phyloP scores from a whole-genome alignment of 2,888 invertebrate species.

The Eubasilissa splendida region DNA sequence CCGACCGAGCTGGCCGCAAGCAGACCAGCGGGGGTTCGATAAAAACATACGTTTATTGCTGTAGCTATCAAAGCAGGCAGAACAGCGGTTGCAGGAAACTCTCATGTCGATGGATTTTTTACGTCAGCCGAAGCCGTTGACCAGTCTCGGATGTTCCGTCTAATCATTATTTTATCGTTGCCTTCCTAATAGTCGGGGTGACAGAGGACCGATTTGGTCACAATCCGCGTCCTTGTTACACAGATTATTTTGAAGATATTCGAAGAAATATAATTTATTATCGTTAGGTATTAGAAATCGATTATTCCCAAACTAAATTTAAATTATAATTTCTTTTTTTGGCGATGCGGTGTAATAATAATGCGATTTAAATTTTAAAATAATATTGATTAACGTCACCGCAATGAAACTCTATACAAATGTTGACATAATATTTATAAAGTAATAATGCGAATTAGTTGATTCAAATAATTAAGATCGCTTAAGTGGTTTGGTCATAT shows the following conservation, averaged over 20 bases:
- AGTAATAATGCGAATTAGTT: no score
- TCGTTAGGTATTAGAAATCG: no score
- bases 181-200: background rate
- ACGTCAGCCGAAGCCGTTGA: background rate
- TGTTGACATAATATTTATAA: no score
- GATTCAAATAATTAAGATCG: no score
- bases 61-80: slow-evolving; percentile 20
- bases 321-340: no score
- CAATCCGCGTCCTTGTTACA: background rate
- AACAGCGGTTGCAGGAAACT: slow-evolving; percentile 13
- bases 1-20: background rate
- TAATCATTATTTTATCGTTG: background rate
- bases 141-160: background rate
- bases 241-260: slow-evolving; percentile 6
- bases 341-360: no score
- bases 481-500: no score
- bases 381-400: no score
- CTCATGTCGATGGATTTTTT: slow-evolving; percentile 6
- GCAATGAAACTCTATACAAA: no score
- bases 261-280: no score
- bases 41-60: slow-evolving; percentile 54
- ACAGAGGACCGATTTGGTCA: background rate
- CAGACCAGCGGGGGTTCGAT: slow-evolving; percentile 44
- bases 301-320: no score
- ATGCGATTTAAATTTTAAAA: no score